These are phyloP conservation scores for Cephus sareptanus DNA, from an alignment of 2,888 invertebrate species.

Conservation along the genomic window DNA sequence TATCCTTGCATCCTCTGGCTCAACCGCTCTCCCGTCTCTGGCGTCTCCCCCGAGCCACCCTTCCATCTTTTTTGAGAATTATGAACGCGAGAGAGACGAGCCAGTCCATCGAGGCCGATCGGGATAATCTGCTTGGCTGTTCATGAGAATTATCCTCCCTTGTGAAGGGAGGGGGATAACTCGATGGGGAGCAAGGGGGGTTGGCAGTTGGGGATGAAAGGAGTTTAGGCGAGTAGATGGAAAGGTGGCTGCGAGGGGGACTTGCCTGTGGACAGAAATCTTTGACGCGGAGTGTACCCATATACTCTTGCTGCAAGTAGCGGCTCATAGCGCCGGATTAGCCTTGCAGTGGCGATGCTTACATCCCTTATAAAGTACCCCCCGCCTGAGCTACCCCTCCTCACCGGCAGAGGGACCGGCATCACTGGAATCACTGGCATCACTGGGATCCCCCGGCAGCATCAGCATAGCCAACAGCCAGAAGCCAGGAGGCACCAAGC, in stretches of 20 bases:
- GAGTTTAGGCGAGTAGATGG: too few relatives aligned
- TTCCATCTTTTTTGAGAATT: too few relatives aligned
- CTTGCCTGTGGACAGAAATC: slow-evolving; percentile 29
- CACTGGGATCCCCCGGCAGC: slow-evolving; percentile 26
- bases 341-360: slow-evolving; percentile 65
- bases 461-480: too few relatives aligned
- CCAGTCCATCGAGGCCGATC: too few relatives aligned
- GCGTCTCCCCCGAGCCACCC: too few relatives aligned
- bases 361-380: slow-evolving; percentile 60
- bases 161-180: slow-evolving; percentile 13
- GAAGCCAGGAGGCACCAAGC: too few relatives aligned
- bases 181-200: slow-evolving; percentile 22
- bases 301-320: slow-evolving; percentile 56
- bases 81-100: too few relatives aligned
- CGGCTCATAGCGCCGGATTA: slow-evolving; percentile 64
- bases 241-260: too few relatives aligned
- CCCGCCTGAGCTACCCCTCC: slow-evolving; percentile 32
- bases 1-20: too few relatives aligned
- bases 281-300: slow-evolving; percentile 57
- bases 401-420: background rate
- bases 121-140: too few relatives aligned
- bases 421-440: background rate
- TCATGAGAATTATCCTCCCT: slow-evolving; percentile 3
- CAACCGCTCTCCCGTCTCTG: too few relatives aligned
- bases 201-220: slow-evolving; percentile 22